These are phyloP conservation scores for Cryptotis parvus DNA, from an alignment of 2,113 vertebrate genomes.

Conservation along the genomic window DNA sequence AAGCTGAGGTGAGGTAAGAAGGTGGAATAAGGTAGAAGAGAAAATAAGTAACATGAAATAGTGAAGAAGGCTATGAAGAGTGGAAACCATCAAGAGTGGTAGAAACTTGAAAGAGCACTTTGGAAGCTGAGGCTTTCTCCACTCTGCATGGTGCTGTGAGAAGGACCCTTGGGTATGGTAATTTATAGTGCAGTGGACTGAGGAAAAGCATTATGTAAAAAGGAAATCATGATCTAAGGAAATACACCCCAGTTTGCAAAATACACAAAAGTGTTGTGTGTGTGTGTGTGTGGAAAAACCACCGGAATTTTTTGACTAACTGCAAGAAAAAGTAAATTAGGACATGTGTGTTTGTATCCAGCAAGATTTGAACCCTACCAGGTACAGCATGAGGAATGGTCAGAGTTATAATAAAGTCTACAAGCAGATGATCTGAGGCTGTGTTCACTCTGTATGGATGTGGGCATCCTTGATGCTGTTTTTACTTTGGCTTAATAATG, in stretches of 20 bases:
- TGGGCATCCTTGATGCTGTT: background rate
- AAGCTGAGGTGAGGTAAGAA: too few species aligned
- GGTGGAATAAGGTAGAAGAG: too few species aligned
- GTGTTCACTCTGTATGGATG: rapidly evolving
- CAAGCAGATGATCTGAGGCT: background rate
- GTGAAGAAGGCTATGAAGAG: too few species aligned
- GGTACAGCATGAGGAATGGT: rapidly evolving
- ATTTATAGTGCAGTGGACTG: too few species aligned
- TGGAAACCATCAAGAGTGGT: too few species aligned
- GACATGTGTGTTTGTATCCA: background rate
- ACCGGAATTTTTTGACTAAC: background rate
- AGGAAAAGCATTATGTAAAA: too few species aligned
- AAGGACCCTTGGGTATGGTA: rapidly evolving
- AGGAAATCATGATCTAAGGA: background rate
- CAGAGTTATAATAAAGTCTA: background rate
- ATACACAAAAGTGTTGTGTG: background rate
- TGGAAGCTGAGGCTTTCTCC: background rate
- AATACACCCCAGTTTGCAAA: too few species aligned
- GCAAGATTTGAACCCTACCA: background rate
- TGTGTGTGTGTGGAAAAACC: background rate
- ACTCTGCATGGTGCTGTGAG: background rate
- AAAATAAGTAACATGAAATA: too few species aligned
- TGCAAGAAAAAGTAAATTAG: rapidly evolving
- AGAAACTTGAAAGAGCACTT: rapidly evolving
- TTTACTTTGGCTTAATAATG: too few species aligned